Percentiles rank a stretch among this genome's conserved stretches.
These are phyloP conservation scores for Argyra leucocephala DNA, from an alignment of 2,888 invertebrate species.

Conservation along the genomic window DNA sequence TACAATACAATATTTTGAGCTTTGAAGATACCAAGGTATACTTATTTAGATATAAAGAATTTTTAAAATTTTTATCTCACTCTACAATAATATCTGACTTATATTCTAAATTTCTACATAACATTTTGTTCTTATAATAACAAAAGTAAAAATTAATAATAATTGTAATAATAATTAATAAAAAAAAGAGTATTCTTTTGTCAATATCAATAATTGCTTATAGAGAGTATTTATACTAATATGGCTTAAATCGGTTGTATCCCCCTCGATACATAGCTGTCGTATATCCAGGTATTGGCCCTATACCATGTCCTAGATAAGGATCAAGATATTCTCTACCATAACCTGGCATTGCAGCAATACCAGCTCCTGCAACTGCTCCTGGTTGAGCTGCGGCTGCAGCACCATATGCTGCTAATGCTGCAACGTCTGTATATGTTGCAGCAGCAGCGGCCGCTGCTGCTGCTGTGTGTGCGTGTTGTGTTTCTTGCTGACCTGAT, in stretches of 20 bases:
- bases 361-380: slow-evolving; percentile 57
- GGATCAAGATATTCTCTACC: slow-evolving; percentile 89
- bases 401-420: slow-evolving; percentile 68
- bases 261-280: slow-evolving; percentile 88
- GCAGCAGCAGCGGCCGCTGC: slow-evolving; percentile 77
- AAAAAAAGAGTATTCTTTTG: slow-evolving; percentile 6
- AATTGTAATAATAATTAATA: not conserved
- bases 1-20: slow-evolving; percentile 6
- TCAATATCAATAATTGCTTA: slow-evolving; percentile 6
- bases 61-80: slow-evolving; percentile 6
- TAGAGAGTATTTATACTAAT: slow-evolving; percentile 48
- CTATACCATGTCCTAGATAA: slow-evolving; percentile 89
- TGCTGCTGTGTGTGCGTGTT: slow-evolving; percentile 81
- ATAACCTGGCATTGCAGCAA: slow-evolving; percentile 48
- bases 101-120: slow-evolving; percentile 3
- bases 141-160: slow-evolving; percentile 6
- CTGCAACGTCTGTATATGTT: slow-evolving; percentile 77
- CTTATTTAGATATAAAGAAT: slow-evolving; percentile 4
- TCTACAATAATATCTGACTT: slow-evolving; percentile 6
- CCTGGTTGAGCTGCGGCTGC: slow-evolving; percentile 53
- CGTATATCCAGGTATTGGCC: slow-evolving; percentile 95
- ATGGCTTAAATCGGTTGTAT: slow-evolving; percentile 90
- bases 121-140: slow-evolving; percentile 6
- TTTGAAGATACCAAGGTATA: slow-evolving; percentile 6
- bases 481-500: slow-evolving; percentile 45